Evolutionary conservation across 1,140 invertebrate species (phyloP).

Genomic region (Rhynchophorus ferrugineus): DNA sequence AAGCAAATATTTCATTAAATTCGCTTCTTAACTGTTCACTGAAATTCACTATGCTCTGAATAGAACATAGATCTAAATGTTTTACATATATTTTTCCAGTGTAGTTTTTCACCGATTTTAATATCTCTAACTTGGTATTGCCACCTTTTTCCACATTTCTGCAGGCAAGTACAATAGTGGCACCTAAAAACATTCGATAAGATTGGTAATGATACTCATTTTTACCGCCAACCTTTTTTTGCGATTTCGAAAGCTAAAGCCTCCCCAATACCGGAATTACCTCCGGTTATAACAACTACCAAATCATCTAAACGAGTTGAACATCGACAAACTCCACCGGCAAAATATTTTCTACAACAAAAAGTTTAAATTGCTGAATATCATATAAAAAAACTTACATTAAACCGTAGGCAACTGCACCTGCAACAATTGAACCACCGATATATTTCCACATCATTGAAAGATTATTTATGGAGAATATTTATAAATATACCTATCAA

Average conservation of each 20-base stretch:
- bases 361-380: slow-evolving; percentile 4
- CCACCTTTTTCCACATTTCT: slow-evolving; percentile 44
- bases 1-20: slow-evolving; percentile 37
- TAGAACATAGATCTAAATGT: slow-evolving; percentile 34
- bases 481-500: no score
- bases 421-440: slow-evolving; percentile 27
- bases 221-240: slow-evolving; percentile 31
- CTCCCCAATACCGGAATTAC: slow-evolving; percentile 53
- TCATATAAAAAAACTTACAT: slow-evolving; percentile 27
- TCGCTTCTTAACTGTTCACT: slow-evolving; percentile 26
- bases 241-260: slow-evolving; percentile 46
- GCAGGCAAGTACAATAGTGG: slow-evolving; percentile 47
- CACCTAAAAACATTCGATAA: slow-evolving; percentile 36
- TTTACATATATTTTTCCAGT: slow-evolving; percentile 34
- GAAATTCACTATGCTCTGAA: slow-evolving; percentile 35
- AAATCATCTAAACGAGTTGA: slow-evolving; percentile 43
- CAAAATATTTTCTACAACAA: slow-evolving; percentile 37
- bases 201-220: not conserved
- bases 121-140: slow-evolving; percentile 40
- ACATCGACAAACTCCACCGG: slow-evolving; percentile 38
- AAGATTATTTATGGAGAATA: no score
- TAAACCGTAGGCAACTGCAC: slow-evolving; percentile 33
- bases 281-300: slow-evolving; percentile 54
- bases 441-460: slow-evolving; percentile 39
- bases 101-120: slow-evolving; percentile 28